Evolutionary conservation across 2,888 invertebrate species (phyloP).

Genomic region (Diarsia brunnea): DNA sequence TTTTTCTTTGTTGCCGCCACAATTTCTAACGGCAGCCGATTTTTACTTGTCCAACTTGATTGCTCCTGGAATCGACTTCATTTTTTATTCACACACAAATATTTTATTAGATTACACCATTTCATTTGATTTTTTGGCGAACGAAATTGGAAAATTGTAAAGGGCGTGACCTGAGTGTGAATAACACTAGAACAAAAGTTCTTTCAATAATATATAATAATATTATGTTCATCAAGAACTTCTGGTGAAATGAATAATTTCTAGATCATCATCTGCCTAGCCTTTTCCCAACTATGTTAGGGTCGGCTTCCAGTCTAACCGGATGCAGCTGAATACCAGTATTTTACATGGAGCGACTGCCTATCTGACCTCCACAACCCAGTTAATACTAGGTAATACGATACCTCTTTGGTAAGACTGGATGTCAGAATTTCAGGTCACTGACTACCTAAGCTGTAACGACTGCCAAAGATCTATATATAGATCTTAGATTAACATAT

Average conservation of each 20-base stretch:
- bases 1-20: conserved; percentile 49
- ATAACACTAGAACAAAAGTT: background rate
- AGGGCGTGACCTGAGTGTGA: background rate
- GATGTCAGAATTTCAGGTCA: too few species aligned
- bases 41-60: conserved; percentile 55
- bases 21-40: conserved; percentile 39
- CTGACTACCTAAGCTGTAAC: too few species aligned
- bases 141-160: conserved; percentile 3
- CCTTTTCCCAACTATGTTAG: too few species aligned
- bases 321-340: too few species aligned
- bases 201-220: background rate
- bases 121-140: conserved; percentile 34
- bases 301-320: too few species aligned
- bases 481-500: too few species aligned
- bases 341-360: too few species aligned
- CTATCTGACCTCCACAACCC: too few species aligned
- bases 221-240: background rate
- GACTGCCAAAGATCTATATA: too few species aligned
- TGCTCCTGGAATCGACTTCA: conserved; percentile 39
- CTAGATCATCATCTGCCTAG: too few species aligned
- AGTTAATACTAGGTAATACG: too few species aligned
- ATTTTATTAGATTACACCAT: conserved; percentile 46
- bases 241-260: background rate
- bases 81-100: conserved; percentile 57
- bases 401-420: too few species aligned